Percentiles rank a stretch among this genome's conserved stretches.
Conservation (phyloP, 2,113 vertebrate genomes). For the Panthera uncia region DNA sequence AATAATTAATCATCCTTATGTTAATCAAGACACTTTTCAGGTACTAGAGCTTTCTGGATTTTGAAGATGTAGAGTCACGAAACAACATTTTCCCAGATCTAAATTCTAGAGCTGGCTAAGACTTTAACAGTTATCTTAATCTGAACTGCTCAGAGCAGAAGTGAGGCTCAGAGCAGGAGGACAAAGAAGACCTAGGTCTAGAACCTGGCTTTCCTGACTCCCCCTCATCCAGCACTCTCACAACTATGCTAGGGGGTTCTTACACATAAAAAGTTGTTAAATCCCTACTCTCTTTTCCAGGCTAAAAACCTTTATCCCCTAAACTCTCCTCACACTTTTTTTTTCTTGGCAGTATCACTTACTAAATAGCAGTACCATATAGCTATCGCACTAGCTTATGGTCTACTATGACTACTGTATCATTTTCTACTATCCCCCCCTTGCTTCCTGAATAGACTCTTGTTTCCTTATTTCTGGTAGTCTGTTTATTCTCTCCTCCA, state of each 20-base stretch:
- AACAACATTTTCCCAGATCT: not conserved
- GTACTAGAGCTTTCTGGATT: not conserved
- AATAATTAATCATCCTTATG: not conserved
- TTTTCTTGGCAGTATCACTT: not conserved
- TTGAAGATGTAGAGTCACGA: not conserved
- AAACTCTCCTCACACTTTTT: not conserved
- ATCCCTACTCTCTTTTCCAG: not conserved
- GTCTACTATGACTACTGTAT: not conserved
- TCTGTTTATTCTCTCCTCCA: conserved; percentile 63
- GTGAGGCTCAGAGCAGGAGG: not conserved
- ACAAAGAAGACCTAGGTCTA: not conserved
- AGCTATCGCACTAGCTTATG: not conserved
- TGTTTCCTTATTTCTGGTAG: conserved; percentile 54
- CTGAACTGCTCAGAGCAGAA: not conserved
- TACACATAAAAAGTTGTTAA: not conserved
- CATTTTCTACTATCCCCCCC: conserved; percentile 49
- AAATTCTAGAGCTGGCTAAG: not conserved
- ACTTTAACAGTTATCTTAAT: not conserved
- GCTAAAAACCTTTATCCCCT: not conserved
- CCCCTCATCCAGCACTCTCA: not conserved
- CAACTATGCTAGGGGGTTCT: not conserved
- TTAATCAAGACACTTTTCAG: not conserved
- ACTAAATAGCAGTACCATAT: not conserved
- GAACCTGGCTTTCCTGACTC: not conserved
- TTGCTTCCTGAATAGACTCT: conserved; percentile 64